Percentiles rank a stretch among this genome's conserved stretches.
phyloP scores from a whole-genome alignment of 2,888 invertebrate species.

The Agrypnus murinus region DNA sequence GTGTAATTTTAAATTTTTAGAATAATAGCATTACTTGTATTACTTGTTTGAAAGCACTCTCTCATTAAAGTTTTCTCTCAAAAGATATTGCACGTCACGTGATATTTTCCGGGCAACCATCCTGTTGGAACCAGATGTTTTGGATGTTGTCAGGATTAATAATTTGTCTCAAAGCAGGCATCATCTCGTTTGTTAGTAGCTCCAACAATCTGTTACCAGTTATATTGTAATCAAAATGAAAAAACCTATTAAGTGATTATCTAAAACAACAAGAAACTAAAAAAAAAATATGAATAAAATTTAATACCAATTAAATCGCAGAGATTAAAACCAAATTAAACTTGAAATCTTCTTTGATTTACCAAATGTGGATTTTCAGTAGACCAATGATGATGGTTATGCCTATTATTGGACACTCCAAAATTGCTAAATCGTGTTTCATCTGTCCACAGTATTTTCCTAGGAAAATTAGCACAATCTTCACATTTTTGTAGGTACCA shows the following conservation, averaged over 20 bases:
- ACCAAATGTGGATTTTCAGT: no score
- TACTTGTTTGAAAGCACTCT: no score
- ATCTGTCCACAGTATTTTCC: no score
- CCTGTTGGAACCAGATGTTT: constrained; percentile 16
- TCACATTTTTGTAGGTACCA: no score
- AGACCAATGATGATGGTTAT: no score
- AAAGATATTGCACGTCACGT: not conserved
- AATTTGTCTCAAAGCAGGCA: constrained; percentile 14
- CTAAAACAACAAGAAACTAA: constrained; percentile 19
- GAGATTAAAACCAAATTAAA: constrained; percentile 34
- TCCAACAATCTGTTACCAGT: constrained; percentile 16
- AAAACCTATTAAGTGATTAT: constrained; percentile 14
- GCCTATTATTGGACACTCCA: no score
- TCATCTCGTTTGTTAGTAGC: constrained; percentile 19
- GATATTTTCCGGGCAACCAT: not conserved
- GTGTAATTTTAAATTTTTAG: no score
- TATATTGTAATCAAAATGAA: no score
- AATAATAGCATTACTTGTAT: no score
- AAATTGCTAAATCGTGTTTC: no score
- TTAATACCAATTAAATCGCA: constrained; percentile 29
- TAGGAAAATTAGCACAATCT: no score
- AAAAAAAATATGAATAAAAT: constrained; percentile 14
- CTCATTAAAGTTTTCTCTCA: no score
- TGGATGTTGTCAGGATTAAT: constrained; percentile 11
- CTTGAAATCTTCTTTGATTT: constrained; percentile 30